Base-by-base conservation (phyloP, 2,888 invertebrate genomes). In the Apoderus coryli region DNA sequence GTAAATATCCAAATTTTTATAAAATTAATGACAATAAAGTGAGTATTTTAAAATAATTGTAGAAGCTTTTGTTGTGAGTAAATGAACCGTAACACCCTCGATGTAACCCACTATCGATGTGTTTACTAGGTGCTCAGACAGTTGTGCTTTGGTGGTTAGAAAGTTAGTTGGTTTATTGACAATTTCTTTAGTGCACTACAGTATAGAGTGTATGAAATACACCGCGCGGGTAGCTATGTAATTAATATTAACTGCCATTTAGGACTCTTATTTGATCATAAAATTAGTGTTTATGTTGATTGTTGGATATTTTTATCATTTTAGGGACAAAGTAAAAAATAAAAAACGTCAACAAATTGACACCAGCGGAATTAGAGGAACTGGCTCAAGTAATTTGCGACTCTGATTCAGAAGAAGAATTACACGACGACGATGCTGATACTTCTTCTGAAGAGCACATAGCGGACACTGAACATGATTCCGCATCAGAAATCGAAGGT, bases 281-380 rank as follows among this genome's bases (percentile, higher is more conserved):
- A 19, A 19, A 19, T 19, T 19, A 19, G 19, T 19, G 19, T 19
- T 19, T 19, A 19, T 19, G 19, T n/a, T n/a, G n/a, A n/a, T n/a
- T n/a, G n/a, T n/a, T n/a, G n/a, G n/a, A n/a, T n/a, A n/a, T 29
- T 31, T 26, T 14, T 31, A 25, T 26, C 7, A 35, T 35, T 35
- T 33, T 33, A 35, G 35, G 35, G 25, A 35, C 22, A 35, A 33
- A 16, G 25, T 35, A 35, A n/a, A n/a, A n/a, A n/a, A n/a, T n/a
- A n/a, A 33, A 33, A 33, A 33, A 33, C 22, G 25, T 25, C 4
- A 29, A 33, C 11, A 27, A 33, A 29, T 25, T 33, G 29, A 35
- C 35, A 29, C 33, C 27, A n/a, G 29, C 25, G 23, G 35, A 33
- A 29, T 28, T 35, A 25, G 35, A 35, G 29, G 33, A 33, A 14